Evolutionary conservation across 2,113 vertebrate genomes (phyloP).

Genomic region (Lanius collurio): DNA sequence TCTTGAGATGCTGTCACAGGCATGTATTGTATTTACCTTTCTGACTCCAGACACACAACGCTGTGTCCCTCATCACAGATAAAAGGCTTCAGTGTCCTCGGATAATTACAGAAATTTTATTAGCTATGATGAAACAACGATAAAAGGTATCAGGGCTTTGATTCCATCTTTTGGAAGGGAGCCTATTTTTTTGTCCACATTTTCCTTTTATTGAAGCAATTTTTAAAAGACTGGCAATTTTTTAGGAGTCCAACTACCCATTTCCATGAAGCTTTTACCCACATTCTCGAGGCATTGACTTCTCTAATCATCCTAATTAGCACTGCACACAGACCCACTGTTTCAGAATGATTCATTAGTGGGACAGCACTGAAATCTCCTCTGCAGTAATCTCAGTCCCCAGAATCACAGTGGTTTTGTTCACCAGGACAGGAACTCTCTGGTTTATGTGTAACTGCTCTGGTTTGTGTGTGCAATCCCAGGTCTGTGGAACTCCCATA

Average conservation of each 20-base stretch:
- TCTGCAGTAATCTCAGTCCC: too few relatives aligned
- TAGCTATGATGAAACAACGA: slow-evolving; percentile 65
- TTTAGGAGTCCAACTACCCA: slow-evolving; percentile 40
- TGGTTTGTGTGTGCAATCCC: not conserved
- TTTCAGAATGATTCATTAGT: not conserved
- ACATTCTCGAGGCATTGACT: not conserved
- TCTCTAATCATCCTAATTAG: not conserved
- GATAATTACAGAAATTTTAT: slow-evolving; percentile 70
- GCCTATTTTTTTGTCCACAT: slow-evolving; percentile 51
- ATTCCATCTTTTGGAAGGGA: slow-evolving; percentile 53
- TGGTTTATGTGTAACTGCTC: not conserved
- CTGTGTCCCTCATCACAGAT: slow-evolving; percentile 65
- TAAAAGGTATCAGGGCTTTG: slow-evolving; percentile 68
- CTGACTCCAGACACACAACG: slow-evolving; percentile 51
- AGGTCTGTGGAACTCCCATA: not conserved
- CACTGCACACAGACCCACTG: not conserved
- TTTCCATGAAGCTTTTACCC: slow-evolving; percentile 42
- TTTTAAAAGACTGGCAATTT: slow-evolving; percentile 40
- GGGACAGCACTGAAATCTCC: not conserved
- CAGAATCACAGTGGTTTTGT: not conserved
- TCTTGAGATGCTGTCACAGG: slow-evolving; percentile 17
- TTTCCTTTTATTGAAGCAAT: slow-evolving; percentile 63
- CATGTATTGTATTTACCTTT: slow-evolving; percentile 20
- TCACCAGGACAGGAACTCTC: not conserved
- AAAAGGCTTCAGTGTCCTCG: slow-evolving; percentile 58